These are phyloP conservation scores for Odontomachus brunneus DNA, from an alignment of 1,140 invertebrate genomes.

Conservation along the genomic window DNA sequence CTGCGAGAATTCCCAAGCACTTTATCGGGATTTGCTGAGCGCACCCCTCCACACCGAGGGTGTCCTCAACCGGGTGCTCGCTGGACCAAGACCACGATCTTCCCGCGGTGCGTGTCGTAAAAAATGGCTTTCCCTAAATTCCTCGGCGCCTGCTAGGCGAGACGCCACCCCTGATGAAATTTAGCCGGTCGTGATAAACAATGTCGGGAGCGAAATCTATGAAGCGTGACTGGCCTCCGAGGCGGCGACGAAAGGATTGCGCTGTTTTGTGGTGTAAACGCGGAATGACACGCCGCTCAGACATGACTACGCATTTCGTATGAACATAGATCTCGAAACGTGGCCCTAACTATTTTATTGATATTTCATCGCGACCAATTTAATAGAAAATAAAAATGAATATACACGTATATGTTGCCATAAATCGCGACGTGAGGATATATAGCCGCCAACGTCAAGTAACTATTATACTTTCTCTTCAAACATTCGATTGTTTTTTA, in stretches of 20 bases:
- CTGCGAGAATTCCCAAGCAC: conserved; percentile 61
- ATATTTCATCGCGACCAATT: too few species aligned
- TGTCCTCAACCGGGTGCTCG: conserved; percentile 65
- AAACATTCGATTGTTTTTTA: too few species aligned
- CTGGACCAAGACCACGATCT: conserved; percentile 76
- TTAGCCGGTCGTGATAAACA: conserved; percentile 45
- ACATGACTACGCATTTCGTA: not conserved
- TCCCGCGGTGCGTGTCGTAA: conserved; percentile 61
- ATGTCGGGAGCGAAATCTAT: conserved; percentile 9
- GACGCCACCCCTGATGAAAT: conserved; percentile 36
- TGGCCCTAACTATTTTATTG: too few species aligned
- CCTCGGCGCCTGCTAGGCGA: conserved; percentile 60
- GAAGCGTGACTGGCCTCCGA: conserved; percentile 23
- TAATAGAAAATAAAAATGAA: too few species aligned
- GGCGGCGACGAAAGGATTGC: conserved; percentile 4
- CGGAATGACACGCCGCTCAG: not conserved
- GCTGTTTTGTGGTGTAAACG: not conserved
- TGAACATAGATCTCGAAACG: too few species aligned
- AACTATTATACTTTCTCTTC: too few species aligned
- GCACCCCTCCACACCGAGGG: conserved; percentile 43
- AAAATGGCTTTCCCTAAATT: conserved; percentile 78
- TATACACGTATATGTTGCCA: too few species aligned
- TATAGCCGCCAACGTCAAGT: too few species aligned
- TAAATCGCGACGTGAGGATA: too few species aligned
- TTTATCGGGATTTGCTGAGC: conserved; percentile 70